A percentile compares a stretch with the other conserved stretches of the same genome.
phyloP scores from a whole-genome alignment of 2,888 invertebrate species.

The Choreutis nemorana region DNA sequence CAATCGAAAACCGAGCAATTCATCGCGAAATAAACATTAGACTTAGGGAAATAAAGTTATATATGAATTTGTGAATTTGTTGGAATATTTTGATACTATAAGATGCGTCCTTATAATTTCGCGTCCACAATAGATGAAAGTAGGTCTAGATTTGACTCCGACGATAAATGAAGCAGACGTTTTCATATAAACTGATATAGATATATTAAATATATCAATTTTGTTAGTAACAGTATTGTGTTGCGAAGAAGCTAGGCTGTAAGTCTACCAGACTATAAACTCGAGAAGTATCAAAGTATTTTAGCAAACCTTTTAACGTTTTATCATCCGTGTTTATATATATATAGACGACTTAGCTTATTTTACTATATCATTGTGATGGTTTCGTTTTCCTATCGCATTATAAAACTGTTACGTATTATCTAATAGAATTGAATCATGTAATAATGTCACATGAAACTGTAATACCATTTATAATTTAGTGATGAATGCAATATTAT shows the following conservation, averaged over 20 bases:
- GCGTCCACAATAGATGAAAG: constrained; percentile 34
- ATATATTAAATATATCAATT: constrained; percentile 49
- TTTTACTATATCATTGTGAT: constrained; percentile 60
- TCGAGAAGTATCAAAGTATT: constrained; percentile 25
- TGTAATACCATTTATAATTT: constrained; percentile 45
- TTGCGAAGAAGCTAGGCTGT: constrained; percentile 14
- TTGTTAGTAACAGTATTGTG: constrained; percentile 19
- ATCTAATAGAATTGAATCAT: constrained; percentile 31
- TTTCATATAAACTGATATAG: constrained; percentile 23
- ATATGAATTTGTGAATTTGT: constrained; percentile 41
- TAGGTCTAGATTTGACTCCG: constrained; percentile 17
- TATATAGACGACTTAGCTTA: constrained; percentile 57
- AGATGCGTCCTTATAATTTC: constrained; percentile 27
- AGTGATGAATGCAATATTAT: constrained; percentile 42
- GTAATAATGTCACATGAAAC: constrained; percentile 47
- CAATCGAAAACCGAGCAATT: constrained; percentile 61
- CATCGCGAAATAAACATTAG: constrained; percentile 63
- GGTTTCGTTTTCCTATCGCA: constrained; percentile 62
- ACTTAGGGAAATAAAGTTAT: constrained; percentile 49
- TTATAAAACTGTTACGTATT: constrained; percentile 55
- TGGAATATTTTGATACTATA: constrained; percentile 29
- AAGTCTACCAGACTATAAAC: constrained; percentile 55
- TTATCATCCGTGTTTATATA: constrained; percentile 59
- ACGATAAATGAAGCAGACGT: constrained; percentile 14
- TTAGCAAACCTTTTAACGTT: constrained; percentile 34